Percentiles rank a stretch among this genome's conserved stretches.
phyloP scores from a whole-genome alignment of 2,797 vertebrate genomes.

The Taeniopygia guttata region DNA sequence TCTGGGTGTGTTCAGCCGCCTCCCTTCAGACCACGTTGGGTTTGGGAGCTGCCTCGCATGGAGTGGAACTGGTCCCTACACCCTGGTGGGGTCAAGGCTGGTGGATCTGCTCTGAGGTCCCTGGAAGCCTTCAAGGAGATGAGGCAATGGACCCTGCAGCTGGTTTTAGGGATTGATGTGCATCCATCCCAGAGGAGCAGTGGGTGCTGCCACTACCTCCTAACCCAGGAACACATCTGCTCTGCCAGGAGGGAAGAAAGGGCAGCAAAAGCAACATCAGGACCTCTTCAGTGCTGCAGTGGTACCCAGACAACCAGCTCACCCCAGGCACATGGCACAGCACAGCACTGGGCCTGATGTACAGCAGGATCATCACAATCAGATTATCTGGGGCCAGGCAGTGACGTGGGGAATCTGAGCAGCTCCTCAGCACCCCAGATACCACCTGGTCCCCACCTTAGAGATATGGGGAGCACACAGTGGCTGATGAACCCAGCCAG shows the following conservation, averaged over 20 bases:
- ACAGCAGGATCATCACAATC: background rate
- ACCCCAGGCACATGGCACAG: background rate
- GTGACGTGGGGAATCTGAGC: background rate
- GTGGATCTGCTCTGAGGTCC: background rate
- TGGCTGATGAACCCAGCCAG: background rate
- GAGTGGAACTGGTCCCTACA: background rate
- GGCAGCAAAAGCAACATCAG: background rate
- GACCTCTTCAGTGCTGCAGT: background rate
- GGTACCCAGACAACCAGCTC: background rate
- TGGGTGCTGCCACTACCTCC: background rate
- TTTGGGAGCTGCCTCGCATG: background rate
- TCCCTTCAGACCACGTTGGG: background rate
- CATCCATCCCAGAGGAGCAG: background rate
- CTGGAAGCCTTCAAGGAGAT: accelerated
- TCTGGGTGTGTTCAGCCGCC: background rate
- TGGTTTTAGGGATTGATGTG: background rate
- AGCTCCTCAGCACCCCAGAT: background rate
- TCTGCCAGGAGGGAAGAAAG: background rate
- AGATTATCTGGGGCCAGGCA: background rate
- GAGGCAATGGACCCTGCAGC: background rate
- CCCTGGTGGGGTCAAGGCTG: background rate
- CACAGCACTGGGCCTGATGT: background rate
- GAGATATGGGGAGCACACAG: background rate
- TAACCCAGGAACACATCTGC: background rate
- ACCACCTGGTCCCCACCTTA: background rate